These are phyloP conservation scores for Catharus ustulatus DNA, from an alignment of 2,797 vertebrate genomes.

Conservation along the genomic window DNA sequence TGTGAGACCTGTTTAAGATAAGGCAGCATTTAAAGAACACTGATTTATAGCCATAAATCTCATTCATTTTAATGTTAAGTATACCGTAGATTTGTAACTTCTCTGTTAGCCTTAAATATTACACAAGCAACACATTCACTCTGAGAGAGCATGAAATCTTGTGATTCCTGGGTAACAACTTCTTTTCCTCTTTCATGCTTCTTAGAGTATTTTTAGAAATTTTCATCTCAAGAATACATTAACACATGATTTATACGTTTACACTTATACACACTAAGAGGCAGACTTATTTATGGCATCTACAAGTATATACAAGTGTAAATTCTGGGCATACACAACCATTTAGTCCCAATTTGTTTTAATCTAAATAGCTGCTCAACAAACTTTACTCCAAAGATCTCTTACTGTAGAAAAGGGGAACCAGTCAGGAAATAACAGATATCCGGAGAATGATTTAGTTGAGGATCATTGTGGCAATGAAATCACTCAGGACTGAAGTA, in stretches of 20 bases:
- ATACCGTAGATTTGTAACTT: background rate
- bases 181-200: background rate
- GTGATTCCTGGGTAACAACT: background rate
- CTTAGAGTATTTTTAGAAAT: background rate
- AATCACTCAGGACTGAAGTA: background rate
- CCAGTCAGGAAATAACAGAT: background rate
- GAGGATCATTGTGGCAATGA: background rate
- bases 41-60: background rate
- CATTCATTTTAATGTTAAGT: background rate
- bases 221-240: background rate
- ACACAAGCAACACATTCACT: background rate
- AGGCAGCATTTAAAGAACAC: background rate
- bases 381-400: background rate
- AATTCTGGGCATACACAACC: background rate
- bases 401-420: background rate
- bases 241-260: background rate
- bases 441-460: background rate
- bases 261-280: background rate
- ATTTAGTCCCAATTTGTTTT: background rate
- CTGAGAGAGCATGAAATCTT: background rate
- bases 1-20: background rate
- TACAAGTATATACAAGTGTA: background rate
- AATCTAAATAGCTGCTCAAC: background rate
- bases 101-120: background rate
- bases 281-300: background rate